Evolutionary conservation across 2,888 invertebrate species (phyloP), one percentile per base, ranked within the genome.

Genomic region (Eristalis intricaria): DNA sequence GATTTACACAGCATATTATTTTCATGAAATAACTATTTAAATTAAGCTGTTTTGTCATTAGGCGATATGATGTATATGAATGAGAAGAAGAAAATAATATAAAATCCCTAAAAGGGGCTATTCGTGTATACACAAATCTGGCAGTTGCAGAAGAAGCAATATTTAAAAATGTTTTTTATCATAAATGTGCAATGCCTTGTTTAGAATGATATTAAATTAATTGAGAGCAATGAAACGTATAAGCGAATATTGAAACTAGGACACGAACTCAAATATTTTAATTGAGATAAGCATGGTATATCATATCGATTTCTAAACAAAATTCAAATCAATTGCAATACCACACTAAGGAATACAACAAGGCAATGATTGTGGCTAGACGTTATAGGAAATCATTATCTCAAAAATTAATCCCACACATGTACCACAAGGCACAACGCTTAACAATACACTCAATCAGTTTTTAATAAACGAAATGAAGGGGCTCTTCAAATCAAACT

Each of bases 1-100:
- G 63, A 78, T 73, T 73, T 68, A 68, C 40, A 73, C 43, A 50
- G 60, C 60, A 66, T 73, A 78, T 74, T 63, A 69, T 80, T 69
- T 64, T n/a, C 50, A 65, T 66, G 60, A 60, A 74, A 74, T 74
- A 74, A 69, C 61, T 35, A 84, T 69, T 40, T 68, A 40, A 71
- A 58, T 26, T 29, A 29, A 4, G 1, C 10, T n/a, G 5, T 61
- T 15, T n/a, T 1, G 43, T 50, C n/a, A 50, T 19, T 50, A 19
- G 2, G 19, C 7, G n/a, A 1, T n/a, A 50, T 4, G 50, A n/a
- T 13, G 19, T 32, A 1, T 32, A 8, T 32, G 19, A 2, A 50
- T 0, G 19, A 50, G 19, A n/a, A 10, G 2, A 19, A 19, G 7
- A 10, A n/a, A n/a, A 15, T 43, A 43, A 43, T n/a, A 43, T 43